Percentiles rank a stretch among this genome's conserved stretches.
Evolutionary conservation across 2,888 invertebrate species (phyloP).

Genomic region (Metellina segmentata): DNA sequence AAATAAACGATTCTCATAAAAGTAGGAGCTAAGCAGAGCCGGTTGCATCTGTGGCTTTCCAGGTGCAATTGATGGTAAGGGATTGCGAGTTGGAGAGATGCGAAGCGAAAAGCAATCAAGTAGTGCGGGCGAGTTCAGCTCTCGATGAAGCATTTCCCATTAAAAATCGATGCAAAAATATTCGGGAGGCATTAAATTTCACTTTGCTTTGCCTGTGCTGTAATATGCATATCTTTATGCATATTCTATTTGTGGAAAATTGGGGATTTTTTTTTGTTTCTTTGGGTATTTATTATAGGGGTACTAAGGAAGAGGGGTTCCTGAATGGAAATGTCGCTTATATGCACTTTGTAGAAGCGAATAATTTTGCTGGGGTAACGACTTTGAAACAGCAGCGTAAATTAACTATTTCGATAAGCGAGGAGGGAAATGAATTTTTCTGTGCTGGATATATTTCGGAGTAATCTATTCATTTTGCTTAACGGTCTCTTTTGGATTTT

Average conservation of each 20-base stretch:
- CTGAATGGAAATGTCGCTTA: conserved; percentile 45
- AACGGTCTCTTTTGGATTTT: not conserved
- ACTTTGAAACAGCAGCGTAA: conserved; percentile 35
- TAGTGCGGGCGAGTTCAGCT: not conserved
- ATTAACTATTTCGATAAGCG: conserved; percentile 19
- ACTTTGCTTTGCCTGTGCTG: conserved; percentile 29
- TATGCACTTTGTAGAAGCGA: conserved; percentile 1
- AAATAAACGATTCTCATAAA: conserved; percentile 19
- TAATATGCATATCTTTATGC: conserved; percentile 48
- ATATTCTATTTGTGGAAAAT: conserved; percentile 50
- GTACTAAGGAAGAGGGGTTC: conserved; percentile 8
- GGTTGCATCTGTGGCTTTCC: conserved; percentile 1
- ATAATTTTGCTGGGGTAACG: conserved; percentile 38
- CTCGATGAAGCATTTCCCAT: conserved; percentile 34
- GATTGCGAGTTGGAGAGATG: conserved; percentile 8
- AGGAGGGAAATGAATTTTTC: conserved; percentile 10
- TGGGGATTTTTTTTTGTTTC: conserved; percentile 44
- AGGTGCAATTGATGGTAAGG: conserved; percentile 56
- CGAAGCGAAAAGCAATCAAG: conserved; percentile 44
- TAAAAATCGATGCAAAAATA: conserved; percentile 64
- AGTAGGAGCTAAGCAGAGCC: not conserved
- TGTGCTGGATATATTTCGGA: not conserved
- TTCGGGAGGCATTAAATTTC: conserved; percentile 60
- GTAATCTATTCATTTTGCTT: not conserved
- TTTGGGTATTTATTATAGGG: not conserved